Conservation (phyloP, 2,113 vertebrate genomes). For the Cochlearius cochlearius region DNA sequence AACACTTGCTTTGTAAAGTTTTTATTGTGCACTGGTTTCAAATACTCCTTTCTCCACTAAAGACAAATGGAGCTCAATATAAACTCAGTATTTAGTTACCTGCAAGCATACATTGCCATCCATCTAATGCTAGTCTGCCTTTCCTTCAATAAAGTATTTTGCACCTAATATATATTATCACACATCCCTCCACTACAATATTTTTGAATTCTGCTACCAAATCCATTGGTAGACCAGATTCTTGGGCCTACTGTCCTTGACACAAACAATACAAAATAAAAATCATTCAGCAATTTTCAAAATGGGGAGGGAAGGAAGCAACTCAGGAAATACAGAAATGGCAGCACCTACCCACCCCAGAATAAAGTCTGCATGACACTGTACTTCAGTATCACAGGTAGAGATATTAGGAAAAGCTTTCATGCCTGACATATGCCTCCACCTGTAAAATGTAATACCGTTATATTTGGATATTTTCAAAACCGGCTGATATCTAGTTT, state of each 20-base stretch:
- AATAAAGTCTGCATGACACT: rapidly evolving
- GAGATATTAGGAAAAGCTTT: not conserved
- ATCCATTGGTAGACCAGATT: not conserved
- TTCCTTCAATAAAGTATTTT: not conserved
- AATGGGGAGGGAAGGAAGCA: not conserved
- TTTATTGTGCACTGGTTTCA: not conserved
- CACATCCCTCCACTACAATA: not conserved
- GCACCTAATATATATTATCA: not conserved
- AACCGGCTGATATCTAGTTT: not conserved
- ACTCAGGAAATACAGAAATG: not conserved
- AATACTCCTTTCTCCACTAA: not conserved
- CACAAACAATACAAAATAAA: not conserved
- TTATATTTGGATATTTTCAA: not conserved
- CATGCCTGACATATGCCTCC: not conserved
- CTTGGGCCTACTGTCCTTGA: not conserved
- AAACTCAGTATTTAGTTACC: not conserved
- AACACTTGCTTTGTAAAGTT: not conserved
- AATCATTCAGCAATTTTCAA: not conserved
- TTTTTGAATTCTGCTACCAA: not conserved
- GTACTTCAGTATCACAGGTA: not conserved
- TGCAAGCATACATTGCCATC: not conserved
- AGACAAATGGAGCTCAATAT: not conserved
- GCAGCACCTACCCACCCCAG: not conserved
- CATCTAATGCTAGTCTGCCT: not conserved
- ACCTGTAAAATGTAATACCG: not conserved